Conservation (phyloP, 2,888 invertebrate species). For the Arge pagana region DNA sequence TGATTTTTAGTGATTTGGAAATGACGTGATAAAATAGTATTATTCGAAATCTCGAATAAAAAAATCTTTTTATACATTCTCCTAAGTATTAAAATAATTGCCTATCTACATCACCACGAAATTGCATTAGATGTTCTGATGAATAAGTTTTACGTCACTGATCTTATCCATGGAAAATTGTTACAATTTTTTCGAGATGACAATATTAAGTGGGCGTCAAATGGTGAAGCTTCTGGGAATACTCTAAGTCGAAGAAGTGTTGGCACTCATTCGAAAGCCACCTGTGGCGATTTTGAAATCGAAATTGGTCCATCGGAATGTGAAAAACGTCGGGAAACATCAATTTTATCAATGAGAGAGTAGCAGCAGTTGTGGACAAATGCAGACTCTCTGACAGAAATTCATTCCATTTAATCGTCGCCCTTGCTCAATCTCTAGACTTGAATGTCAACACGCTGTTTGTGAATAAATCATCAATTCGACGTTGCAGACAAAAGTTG, state of each 20-base stretch:
- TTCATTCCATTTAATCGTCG: conserved; percentile 27
- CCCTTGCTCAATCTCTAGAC: conserved; percentile 26
- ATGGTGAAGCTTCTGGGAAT: conserved; percentile 21
- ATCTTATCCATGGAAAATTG: neutral
- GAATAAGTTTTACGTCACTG: too few species aligned
- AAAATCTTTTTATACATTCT: too few species aligned
- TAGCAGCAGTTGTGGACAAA: conserved; percentile 33
- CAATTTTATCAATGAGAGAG: conserved; percentile 31
- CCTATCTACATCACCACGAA: too few species aligned
- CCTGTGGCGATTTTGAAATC: conserved; percentile 14
- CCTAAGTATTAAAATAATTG: too few species aligned
- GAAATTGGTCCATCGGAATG: conserved; percentile 14
- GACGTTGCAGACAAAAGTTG: conserved; percentile 22
- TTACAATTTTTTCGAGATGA: conserved; percentile 11
- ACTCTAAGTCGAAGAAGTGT: conserved; percentile 26
- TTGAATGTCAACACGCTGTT: conserved; percentile 22
- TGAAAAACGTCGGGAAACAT: conserved; percentile 28
- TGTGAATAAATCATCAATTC: conserved; percentile 29
- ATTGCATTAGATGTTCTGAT: too few species aligned
- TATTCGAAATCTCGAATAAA: too few species aligned
- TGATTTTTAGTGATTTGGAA: too few species aligned
- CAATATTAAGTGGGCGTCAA: conserved; percentile 23
- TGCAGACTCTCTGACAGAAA: conserved; percentile 30
- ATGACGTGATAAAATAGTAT: too few species aligned
- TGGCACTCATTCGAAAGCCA: conserved; percentile 27